Base-by-base conservation (phyloP, 1,140 invertebrate genomes). In the Drosophila novamexicana region DNA sequence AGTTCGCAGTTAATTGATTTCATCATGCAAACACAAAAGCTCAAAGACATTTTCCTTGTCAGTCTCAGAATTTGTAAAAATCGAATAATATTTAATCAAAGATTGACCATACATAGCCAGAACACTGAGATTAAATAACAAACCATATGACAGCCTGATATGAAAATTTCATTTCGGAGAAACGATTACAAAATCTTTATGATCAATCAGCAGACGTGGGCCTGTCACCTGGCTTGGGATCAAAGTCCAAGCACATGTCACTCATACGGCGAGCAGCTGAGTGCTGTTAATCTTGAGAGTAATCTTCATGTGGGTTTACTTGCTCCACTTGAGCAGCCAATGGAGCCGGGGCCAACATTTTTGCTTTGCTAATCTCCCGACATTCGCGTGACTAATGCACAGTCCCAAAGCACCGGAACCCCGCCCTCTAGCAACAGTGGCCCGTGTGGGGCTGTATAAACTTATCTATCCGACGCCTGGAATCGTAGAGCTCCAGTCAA, bases 341-440 rank as follows among this genome's bases (percentile, higher is more conserved):
- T n/a, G 9, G 14, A 47, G 14, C 34, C 18, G 14, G 29, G 16
- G 6, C n/a, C 54, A 47, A 14, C 42, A 34, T 45, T 47, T 49
- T 34, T 6, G 12, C 29, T 14, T 9, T 14, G n/a, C 61, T 58
- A 72, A 79, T 76, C 73, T 62, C 7, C 2, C 62, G 47, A 56
- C 56, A 53, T 40, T 32, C 42, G 66, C 45, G 29, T 79, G 76
- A 79, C 66, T 76, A 75, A 75, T 71, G 29, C 53, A 16, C 16
- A 45, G 39, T 36, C n/a, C 37, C 1, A 18, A 47, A n/a, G 1
- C 52, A 39, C 39, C 7, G n/a, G 22, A 29, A n/a, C 36, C 49
- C 61, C 22, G 40, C 61, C 32, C 32, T 34, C 65, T 40, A 14
- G 56, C 45, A 22, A 67, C 45, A 32, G 18, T 18, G 36, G 16